Percentiles rank a stretch among this genome's conserved stretches.
phyloP scores from a whole-genome alignment of 2,888 invertebrate species.

The Apodemia duryi region DNA sequence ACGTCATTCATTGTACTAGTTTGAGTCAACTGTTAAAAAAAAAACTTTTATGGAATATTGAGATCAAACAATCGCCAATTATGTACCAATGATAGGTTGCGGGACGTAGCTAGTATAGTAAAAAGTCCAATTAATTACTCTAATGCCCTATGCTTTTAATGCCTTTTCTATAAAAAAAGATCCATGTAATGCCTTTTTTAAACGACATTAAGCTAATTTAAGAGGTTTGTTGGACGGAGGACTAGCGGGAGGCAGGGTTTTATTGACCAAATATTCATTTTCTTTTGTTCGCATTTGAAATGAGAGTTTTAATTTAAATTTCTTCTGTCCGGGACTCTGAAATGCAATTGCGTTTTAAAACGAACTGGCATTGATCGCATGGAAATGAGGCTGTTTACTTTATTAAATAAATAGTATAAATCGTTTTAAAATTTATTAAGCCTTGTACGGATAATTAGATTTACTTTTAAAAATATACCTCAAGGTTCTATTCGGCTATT shows the following conservation, averaged over 20 bases:
- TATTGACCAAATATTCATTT: constrained; percentile 15
- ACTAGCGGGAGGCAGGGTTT: background rate
- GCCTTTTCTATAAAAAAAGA: constrained; percentile 3
- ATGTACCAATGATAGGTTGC: background rate
- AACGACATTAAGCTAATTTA: constrained; percentile 14
- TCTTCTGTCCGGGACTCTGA: constrained; percentile 7
- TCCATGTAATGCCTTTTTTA: constrained; percentile 10
- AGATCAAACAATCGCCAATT: too few species aligned
- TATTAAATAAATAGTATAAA: background rate
- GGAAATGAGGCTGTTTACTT: background rate
- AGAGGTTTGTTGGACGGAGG: constrained; percentile 1
- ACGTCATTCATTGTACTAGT: too few species aligned
- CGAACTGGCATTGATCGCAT: background rate
- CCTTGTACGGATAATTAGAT: background rate
- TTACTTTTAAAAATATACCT: too few species aligned
- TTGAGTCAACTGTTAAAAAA: too few species aligned
- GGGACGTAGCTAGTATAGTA: background rate
- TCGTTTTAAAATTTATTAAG: background rate
- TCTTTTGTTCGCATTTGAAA: constrained; percentile 11
- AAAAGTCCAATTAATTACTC: constrained; percentile 1
- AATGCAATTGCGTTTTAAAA: constrained; percentile 11
- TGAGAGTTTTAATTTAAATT: constrained; percentile 12
- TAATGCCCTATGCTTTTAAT: background rate
- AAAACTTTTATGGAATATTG: too few species aligned
- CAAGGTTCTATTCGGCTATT: too few species aligned